phyloP scores from a whole-genome alignment of 1,140 invertebrate species.

The Drosophila mayri region DNA sequence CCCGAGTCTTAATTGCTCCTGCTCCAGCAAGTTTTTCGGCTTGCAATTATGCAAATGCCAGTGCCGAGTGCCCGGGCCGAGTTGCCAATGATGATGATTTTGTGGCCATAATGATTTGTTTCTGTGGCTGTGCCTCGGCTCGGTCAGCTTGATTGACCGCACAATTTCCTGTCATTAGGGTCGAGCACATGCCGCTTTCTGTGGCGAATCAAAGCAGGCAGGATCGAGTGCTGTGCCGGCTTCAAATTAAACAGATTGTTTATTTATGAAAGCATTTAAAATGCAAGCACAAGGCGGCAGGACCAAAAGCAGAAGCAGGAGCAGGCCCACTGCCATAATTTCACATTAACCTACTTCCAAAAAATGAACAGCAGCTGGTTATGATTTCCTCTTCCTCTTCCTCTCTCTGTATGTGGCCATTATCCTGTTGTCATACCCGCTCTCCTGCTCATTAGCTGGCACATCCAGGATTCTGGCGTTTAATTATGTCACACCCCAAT shows the following conservation, averaged over 20 bases:
- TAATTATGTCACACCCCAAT: constrained; percentile 72
- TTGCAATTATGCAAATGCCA: constrained; percentile 73
- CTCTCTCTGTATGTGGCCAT: background rate
- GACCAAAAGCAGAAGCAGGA: background rate
- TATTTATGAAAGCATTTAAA: constrained; percentile 69
- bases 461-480: constrained; percentile 61
- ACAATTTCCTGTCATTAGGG: constrained; percentile 83
- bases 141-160: constrained; percentile 59
- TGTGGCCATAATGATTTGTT: constrained; percentile 79
- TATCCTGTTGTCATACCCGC: constrained; percentile 9
- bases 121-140: constrained; percentile 53
- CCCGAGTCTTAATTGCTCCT: constrained; percentile 62
- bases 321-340: constrained; percentile 52
- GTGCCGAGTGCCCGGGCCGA: constrained; percentile 32
- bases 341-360: constrained; percentile 72
- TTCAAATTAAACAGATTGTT: constrained; percentile 50
- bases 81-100: constrained; percentile 69
- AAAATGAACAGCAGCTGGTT: constrained; percentile 32
- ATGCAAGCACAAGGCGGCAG: constrained; percentile 24
- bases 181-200: constrained; percentile 57
- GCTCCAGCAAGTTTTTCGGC: constrained; percentile 35
- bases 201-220: constrained; percentile 52
- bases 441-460: constrained; percentile 65
- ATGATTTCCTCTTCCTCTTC: background rate
- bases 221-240: constrained; percentile 14